Conservation (phyloP, 2,888 invertebrate genomes). For the Boloria euphrosyne region DNA sequence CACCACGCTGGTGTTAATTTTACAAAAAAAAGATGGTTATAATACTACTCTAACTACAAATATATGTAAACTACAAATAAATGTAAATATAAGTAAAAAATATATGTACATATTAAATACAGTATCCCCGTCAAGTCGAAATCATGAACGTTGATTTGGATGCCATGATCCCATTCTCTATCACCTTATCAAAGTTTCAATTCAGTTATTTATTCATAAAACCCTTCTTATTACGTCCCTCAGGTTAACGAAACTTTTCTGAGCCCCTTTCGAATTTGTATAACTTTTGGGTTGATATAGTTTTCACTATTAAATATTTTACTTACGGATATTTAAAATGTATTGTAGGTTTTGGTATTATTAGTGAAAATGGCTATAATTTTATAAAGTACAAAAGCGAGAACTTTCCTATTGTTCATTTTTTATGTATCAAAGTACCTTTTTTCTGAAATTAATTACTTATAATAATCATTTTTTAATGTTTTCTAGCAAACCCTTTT, state of each 20-base stretch:
- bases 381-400: too few relatives aligned
- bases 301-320: not conserved
- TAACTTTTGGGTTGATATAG: conserved; percentile 15
- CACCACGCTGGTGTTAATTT: too few relatives aligned
- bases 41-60: too few relatives aligned
- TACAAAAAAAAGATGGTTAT: too few relatives aligned
- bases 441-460: not conserved
- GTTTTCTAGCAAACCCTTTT: not conserved
- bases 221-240: conserved; percentile 8
- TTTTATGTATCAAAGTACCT: too few relatives aligned
- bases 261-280: conserved; percentile 9
- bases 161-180: conserved; percentile 43
- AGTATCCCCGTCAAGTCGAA: not conserved
- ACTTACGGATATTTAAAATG: not conserved
- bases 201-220: conserved; percentile 44
- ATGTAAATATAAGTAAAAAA: not conserved
- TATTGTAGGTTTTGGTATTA: too few relatives aligned
- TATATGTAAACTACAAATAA: not conserved
- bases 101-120: too few relatives aligned
- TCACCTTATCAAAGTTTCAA: conserved; percentile 55
- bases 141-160: conserved; percentile 40
- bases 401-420: too few relatives aligned
- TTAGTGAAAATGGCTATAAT: too few relatives aligned
- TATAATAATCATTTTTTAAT: not conserved
- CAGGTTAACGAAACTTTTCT: conserved; percentile 26